Base-by-base conservation (phyloP, 2,888 invertebrate species). In the Rotaria magnacalcarata region DNA sequence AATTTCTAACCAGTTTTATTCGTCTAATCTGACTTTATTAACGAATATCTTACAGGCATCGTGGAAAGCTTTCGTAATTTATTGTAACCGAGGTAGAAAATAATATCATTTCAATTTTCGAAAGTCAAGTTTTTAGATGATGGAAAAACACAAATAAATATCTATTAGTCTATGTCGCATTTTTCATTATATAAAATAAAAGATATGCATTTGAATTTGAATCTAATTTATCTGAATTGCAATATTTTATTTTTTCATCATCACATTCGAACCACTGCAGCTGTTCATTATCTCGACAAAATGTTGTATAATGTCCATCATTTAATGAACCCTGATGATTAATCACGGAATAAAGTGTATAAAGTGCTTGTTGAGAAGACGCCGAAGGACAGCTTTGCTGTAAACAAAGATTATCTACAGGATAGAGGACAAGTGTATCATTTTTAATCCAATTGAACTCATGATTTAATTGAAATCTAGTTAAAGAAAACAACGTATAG, bases 261-360 rank as follows among this genome's bases (percentile, higher is more conserved):
- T 97, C 96, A 92, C 94, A 97, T 90, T 95, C 95, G 92, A 94
- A 95, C 97, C 97, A 97, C 89, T 88, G 88, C 85, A 89, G 88
- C 86, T 91, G 91, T 10, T 89, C 7, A 41, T 92, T 90, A 89
- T 94, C 95, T 90, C 94, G 94, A 90, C 96, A 96, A 89, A 94
- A 95, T 0, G 96, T 96, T 0, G 95, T 96, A 90, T 90, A 97
- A 90, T 97, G 97, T 0, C 96, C 96, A 11, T 94, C 94, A 89
- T 95, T 94, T 94, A 96, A 94, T 0, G 95, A 94, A 21, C 97
- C 96, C 89, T 94, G 95, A 90, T 97, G 96, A 90, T 96, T 95
- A 27, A 84, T 34, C 41, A 85, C 50, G 7, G 75, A 84, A 85
- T 85, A 80, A 41, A 87, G 67, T 50, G 54, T 60, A 87, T 87